Evolutionary conservation across 1,140 invertebrate species (phyloP), one percentile per base, ranked within the genome.

Genomic region (Muscidifurax raptorellus): DNA sequence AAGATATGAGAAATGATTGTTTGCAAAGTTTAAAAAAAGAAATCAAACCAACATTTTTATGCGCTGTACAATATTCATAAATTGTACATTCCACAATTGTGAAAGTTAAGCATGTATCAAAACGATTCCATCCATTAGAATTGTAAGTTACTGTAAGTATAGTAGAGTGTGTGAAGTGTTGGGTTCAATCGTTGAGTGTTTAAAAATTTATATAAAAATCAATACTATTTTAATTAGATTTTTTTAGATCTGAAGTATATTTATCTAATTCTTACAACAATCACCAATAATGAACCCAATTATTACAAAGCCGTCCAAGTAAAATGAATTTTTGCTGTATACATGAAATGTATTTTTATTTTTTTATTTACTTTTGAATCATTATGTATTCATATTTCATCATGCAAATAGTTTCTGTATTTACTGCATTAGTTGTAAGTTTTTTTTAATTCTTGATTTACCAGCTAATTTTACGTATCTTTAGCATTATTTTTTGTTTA

Each of bases 271-370:
- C 2, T 47, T 79, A 22, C n/a, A 22, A 69, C 64, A 78, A 52
- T 69, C 30, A 72, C 36, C n/a, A 59, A 83, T 71, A 12, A 71
- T 83, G 75, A 83, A 27, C 82, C 75, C 75, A 32, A 83, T 30
- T 71, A 71, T 66, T 59, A 71, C 6, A 78, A 84, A 47, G 40
- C 82, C 82, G 82, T 83, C 82, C 82, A 84, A 78, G 76, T 52
- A 32, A 74, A 74, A 40, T 64, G 18, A 71, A 71, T 67, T 78
- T 52, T 83, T 22, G 75, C 27, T 25, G 28, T 77, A 36, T 69
- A 76, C 22, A n/a, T 18, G 18, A 59, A 64, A 67, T n/a, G 44
- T 36, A 52, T 71, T 83, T 67, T 77, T 79, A 84, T 79, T 84
- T 84, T 36, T 84, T 78, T 83, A 77, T 79, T 66, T n/a, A 36